Percentiles rank a stretch among this genome's conserved stretches.
phyloP scores from a whole-genome alignment of 1,140 invertebrate species.

The Brachionus asplanchnoidis region DNA sequence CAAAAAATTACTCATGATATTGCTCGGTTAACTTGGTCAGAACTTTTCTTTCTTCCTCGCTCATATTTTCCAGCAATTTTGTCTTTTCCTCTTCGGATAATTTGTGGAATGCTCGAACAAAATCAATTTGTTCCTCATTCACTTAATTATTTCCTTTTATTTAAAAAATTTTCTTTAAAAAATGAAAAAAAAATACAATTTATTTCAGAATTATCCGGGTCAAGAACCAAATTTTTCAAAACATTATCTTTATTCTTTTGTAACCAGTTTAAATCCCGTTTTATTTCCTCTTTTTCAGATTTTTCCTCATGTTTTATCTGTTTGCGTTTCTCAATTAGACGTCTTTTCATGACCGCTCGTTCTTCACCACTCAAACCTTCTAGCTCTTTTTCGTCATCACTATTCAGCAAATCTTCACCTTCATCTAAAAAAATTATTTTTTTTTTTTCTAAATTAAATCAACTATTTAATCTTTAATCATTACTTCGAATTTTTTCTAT shows the following conservation, averaged over 20 bases:
- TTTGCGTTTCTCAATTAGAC: constrained; percentile 35
- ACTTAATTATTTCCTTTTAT: neutral
- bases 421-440: neutral
- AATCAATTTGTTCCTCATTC: constrained; percentile 24
- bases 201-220: neutral
- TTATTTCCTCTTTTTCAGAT: neutral
- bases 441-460: too few relatives aligned
- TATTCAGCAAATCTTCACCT: constrained; percentile 18
- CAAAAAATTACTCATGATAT: constrained; percentile 17
- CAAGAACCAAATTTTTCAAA: neutral
- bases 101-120: constrained; percentile 27
- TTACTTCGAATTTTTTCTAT: constrained; percentile 11
- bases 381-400: constrained; percentile 31
- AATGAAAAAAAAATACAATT: neutral
- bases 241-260: constrained; percentile 16
- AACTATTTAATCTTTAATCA: too few relatives aligned
- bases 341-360: neutral
- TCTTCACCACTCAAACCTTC: constrained; percentile 16
- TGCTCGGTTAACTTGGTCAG: neutral
- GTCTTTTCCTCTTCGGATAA: constrained; percentile 23
- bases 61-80: neutral
- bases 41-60: neutral
- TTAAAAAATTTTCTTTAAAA: neutral
- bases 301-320: neutral
- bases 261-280: neutral